Base-by-base conservation (phyloP, 2,797 vertebrate species). In the Buphagus erythrorhynchus region DNA sequence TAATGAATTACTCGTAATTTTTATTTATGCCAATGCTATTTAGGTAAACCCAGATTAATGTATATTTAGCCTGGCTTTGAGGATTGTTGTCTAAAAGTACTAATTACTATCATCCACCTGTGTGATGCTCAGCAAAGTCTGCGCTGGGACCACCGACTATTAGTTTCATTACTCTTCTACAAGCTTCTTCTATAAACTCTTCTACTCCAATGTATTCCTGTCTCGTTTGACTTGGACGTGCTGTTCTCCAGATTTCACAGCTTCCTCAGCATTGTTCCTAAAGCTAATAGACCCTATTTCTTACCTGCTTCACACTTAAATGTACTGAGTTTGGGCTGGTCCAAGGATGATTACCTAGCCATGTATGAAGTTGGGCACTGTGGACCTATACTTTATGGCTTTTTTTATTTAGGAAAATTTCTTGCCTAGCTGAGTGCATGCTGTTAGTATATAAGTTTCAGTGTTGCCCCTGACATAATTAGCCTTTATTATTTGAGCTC, bases 41-140 rank as follows among this genome's bases (percentile, higher is more conserved):
- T 14, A 28, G 33, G 16, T 59, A 31, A 33, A 59, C 8, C 25
- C 28, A 33, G 11, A 89, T 36, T 43, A 63, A 29, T 2, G 2
- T 63, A 13, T 61, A 46, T 11, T 61, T 77, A 42, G 10, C n/a
- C 38, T 54, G 52, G 20, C 22, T 52, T 45, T 52, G 17, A 68
- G 45, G 16, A n/a, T 78, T 68, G 20, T 13, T 86, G 9, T 35
- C 29, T 74, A 28, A 81, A 81, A 22, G 33, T 13, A 13, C 26
- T 73, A 40, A 25, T 67, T 67, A 10, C 24, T 43, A 1, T 26
- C n/a, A 43, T 49, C 13, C n/a, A 35, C 13, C 2, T 19, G 2
- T 28, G 0, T 0, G 1, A 28, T 11, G 12, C 43, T 14, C 58
- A 45, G 22, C 28, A 20, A 75, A 43, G 51, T 29, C 46, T 86